Evolutionary conservation across 2,797 vertebrate species (phyloP).

Genomic region (Microtus agrestis): DNA sequence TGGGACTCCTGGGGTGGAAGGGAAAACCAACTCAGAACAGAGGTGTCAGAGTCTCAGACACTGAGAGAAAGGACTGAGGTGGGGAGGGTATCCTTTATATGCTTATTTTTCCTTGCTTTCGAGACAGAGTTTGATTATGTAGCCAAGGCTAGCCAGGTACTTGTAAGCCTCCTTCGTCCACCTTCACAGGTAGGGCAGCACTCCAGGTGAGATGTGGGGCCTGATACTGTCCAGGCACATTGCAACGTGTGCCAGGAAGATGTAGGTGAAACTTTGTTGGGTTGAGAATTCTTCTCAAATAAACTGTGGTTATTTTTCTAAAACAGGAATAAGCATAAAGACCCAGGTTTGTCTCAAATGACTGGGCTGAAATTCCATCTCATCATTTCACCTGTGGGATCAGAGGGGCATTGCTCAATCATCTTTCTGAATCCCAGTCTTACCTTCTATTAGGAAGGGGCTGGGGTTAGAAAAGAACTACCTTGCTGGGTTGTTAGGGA

Average conservation of each 20-base stretch:
- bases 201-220: neutral
- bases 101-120: neutral
- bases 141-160: neutral
- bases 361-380: conserved; percentile 19
- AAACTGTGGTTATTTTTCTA: conserved; percentile 45
- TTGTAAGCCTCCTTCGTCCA: neutral
- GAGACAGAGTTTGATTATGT: neutral
- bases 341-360: neutral
- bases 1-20: neutral
- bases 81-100: neutral
- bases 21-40: neutral
- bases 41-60: neutral
- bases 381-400: neutral
- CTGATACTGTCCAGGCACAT: neutral
- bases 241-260: neutral
- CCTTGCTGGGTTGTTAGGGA: neutral
- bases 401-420: neutral
- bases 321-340: conserved; percentile 15
- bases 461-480: neutral
- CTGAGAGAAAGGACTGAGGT: neutral
- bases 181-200: neutral
- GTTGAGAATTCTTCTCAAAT: conserved; percentile 36
- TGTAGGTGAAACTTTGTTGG: neutral
- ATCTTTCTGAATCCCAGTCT: conserved; percentile 45
- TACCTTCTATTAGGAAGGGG: conserved; percentile 19